These are phyloP conservation scores for Gryllus longicercus DNA, from an alignment of 2,888 invertebrate species.

Conservation along the genomic window DNA sequence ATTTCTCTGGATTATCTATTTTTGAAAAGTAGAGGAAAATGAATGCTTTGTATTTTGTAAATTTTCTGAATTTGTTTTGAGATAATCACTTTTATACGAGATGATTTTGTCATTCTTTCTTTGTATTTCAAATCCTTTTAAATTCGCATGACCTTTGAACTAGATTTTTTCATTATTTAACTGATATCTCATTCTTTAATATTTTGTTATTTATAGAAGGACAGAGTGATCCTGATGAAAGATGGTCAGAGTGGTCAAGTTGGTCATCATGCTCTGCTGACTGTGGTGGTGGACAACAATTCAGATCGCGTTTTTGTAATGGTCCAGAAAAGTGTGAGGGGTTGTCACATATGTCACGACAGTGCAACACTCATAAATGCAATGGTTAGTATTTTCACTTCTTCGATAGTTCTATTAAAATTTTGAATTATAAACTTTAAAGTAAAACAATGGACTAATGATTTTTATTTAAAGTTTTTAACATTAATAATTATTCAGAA, in stretches of 20 bases:
- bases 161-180: too few species aligned
- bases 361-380: constrained; percentile 73
- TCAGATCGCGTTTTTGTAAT: constrained; percentile 52
- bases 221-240: constrained; percentile 43
- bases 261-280: constrained; percentile 65
- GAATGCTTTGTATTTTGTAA: too few species aligned
- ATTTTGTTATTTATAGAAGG: constrained; percentile 19
- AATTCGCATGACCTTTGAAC: too few species aligned
- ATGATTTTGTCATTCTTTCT: too few species aligned
- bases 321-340: constrained; percentile 51
- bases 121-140: too few species aligned
- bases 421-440: too few species aligned
- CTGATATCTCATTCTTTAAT: too few species aligned
- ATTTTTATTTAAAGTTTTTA: not conserved
- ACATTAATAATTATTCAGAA: not conserved
- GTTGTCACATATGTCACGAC: constrained; percentile 58
- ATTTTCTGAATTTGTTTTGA: too few species aligned
- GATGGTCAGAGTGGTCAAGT: constrained; percentile 60
- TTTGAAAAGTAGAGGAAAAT: too few species aligned
- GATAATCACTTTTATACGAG: too few species aligned
- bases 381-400: constrained; percentile 47
- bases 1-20: too few species aligned
- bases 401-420: not conserved
- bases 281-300: constrained; percentile 70
- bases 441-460: not conserved